Evolutionary conservation across 1,140 invertebrate species (phyloP).

Genomic region (Metopolophium dirhodum): DNA sequence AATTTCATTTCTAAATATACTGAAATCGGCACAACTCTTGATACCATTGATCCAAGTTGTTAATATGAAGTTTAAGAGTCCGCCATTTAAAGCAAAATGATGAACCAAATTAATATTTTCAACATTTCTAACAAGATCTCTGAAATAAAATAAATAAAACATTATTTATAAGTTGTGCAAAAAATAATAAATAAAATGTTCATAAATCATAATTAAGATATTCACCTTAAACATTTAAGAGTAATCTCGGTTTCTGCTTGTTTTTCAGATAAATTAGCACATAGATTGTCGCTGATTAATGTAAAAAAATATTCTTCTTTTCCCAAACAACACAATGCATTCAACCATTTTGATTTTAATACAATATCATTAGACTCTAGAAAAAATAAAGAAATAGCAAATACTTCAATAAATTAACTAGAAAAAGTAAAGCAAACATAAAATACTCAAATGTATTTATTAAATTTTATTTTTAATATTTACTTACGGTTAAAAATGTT

Average conservation of each 20-base stretch:
- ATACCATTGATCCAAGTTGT: slow-evolving; percentile 46
- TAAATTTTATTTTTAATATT: background rate
- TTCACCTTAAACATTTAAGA: slow-evolving; percentile 44
- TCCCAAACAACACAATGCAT: slow-evolving; percentile 39
- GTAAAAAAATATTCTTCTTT: slow-evolving; percentile 45
- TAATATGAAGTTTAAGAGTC: slow-evolving; percentile 20
- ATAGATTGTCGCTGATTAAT: background rate
- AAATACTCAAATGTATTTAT: background rate
- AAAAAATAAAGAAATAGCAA: background rate
- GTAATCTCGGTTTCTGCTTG: slow-evolving; percentile 19
- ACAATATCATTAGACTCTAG: slow-evolving; percentile 47
- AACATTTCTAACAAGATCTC: slow-evolving; percentile 22
- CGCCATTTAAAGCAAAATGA: slow-evolving; percentile 23
- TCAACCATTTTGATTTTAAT: slow-evolving; percentile 45
- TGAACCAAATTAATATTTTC: slow-evolving; percentile 26
- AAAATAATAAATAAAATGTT: background rate
- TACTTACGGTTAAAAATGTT: slow-evolving; percentile 20
- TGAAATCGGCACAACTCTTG: background rate
- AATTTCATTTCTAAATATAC: slow-evolving; percentile 23
- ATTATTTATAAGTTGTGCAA: background rate
- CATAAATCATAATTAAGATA: background rate
- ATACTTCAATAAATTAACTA: background rate
- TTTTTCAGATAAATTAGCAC: slow-evolving; percentile 7
- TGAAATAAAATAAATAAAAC: slow-evolving; percentile 20
- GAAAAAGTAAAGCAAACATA: background rate